These are phyloP conservation scores for Cinara cedri DNA, from an alignment of 2,888 invertebrate species.

Conservation along the genomic window DNA sequence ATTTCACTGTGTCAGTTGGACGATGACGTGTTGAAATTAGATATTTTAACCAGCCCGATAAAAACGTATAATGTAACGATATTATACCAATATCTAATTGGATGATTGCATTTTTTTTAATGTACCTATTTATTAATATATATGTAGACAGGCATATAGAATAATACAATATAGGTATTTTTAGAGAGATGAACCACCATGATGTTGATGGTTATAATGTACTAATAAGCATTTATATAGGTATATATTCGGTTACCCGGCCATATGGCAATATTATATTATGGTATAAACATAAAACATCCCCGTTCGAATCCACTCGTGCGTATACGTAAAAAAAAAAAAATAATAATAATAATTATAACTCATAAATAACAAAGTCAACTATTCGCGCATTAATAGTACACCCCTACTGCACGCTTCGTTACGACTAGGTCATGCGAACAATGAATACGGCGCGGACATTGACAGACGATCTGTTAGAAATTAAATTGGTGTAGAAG, in stretches of 20 bases:
- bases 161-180: conserved; percentile 3
- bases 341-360: conserved; percentile 23
- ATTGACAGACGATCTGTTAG: conserved; percentile 26
- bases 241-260: neutral
- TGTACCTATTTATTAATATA: neutral
- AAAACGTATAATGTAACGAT: conserved; percentile 1
- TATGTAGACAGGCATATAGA: too few relatives aligned
- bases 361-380: conserved; percentile 50
- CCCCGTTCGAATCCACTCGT: conserved; percentile 35
- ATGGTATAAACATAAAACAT: neutral
- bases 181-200: conserved; percentile 17
- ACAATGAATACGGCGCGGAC: conserved; percentile 8
- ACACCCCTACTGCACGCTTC: conserved; percentile 5
- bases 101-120: conserved; percentile 25
- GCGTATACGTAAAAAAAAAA: conserved; percentile 33
- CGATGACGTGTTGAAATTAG: conserved; percentile 54
- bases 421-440: conserved; percentile 24
- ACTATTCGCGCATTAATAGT: conserved; percentile 27
- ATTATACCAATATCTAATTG: neutral
- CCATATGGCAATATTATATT: conserved; percentile 44
- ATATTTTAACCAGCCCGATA: conserved; percentile 43
- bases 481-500: conserved; percentile 22
- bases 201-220: conserved; percentile 27
- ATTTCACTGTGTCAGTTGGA: conserved; percentile 42
- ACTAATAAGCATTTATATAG: conserved; percentile 39